phyloP scores from a whole-genome alignment of 1,140 invertebrate species.

The Drosophila baimaii region DNA sequence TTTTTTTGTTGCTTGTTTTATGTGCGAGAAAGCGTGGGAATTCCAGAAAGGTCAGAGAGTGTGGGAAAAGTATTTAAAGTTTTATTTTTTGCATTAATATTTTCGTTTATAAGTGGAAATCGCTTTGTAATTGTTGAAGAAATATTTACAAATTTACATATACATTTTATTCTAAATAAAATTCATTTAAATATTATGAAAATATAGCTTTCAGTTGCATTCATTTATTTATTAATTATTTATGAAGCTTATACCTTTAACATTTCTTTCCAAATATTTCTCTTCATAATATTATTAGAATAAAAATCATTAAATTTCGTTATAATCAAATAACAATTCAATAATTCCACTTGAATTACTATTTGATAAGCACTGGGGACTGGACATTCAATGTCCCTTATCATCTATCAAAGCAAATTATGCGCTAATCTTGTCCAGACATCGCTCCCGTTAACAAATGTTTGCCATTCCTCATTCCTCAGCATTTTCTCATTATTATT shows the following conservation, averaged over 20 bases:
- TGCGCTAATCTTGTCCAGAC: slow-evolving; percentile 57
- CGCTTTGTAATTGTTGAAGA: neutral
- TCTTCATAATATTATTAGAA: neutral
- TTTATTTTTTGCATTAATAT: neutral
- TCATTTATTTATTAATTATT: neutral
- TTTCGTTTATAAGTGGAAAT: neutral
- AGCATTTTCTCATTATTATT: slow-evolving; percentile 12
- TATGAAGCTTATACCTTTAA: neutral
- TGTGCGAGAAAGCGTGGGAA: slow-evolving; percentile 23
- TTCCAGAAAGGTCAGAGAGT: slow-evolving; percentile 9
- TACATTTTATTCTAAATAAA: too few relatives aligned
- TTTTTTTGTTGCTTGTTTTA: neutral
- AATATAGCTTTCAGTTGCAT: neutral
- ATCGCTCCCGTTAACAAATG: slow-evolving; percentile 50
- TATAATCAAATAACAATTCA: neutral
- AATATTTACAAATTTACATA: neutral
- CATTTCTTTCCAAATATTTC: neutral
- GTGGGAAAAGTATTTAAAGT: slow-evolving; percentile 1
- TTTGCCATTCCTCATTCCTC: slow-evolving; percentile 25
- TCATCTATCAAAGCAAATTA: slow-evolving; percentile 30
- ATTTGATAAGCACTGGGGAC: neutral
- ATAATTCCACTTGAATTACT: neutral
- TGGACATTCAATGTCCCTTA: slow-evolving; percentile 18
- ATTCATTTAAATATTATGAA: neutral
- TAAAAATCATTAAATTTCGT: neutral